phyloP scores from a whole-genome alignment of 2,113 vertebrate genomes.

The Gymnogyps californianus region DNA sequence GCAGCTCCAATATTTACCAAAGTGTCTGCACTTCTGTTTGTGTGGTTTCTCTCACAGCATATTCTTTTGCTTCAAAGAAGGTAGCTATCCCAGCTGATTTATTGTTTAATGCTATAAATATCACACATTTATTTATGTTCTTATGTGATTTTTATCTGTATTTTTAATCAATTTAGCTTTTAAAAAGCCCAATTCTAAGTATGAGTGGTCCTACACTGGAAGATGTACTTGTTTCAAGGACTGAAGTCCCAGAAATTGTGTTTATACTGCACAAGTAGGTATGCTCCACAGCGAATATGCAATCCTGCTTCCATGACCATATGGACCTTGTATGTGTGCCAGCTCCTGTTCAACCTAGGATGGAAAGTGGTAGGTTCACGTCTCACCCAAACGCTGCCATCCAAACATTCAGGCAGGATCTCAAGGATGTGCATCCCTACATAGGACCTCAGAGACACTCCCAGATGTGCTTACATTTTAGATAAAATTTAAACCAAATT shows the following conservation, averaged over 20 bases:
- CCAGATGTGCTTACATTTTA: background rate
- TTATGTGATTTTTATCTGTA: background rate
- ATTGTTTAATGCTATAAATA: background rate
- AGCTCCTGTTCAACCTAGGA: background rate
- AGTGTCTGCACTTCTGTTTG: background rate
- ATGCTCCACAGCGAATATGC: background rate
- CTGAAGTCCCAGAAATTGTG: background rate
- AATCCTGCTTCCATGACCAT: background rate
- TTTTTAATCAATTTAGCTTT: background rate
- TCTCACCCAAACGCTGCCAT: background rate
- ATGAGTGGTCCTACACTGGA: background rate
- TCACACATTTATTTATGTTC: background rate
- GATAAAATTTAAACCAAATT: background rate
- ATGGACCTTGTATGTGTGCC: background rate
- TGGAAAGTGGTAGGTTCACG: background rate
- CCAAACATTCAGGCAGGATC: background rate
- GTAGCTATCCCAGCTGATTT: background rate
- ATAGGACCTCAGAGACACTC: background rate
- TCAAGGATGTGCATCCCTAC: background rate
- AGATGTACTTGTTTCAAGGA: background rate
- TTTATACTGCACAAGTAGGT: background rate
- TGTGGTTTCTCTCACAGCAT: background rate
- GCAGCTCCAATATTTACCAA: background rate
- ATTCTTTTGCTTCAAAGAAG: background rate
- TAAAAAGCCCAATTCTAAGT: background rate